phyloP scores from a whole-genome alignment of 2,113 vertebrate species.

The Myxocyprinus asiaticus region DNA sequence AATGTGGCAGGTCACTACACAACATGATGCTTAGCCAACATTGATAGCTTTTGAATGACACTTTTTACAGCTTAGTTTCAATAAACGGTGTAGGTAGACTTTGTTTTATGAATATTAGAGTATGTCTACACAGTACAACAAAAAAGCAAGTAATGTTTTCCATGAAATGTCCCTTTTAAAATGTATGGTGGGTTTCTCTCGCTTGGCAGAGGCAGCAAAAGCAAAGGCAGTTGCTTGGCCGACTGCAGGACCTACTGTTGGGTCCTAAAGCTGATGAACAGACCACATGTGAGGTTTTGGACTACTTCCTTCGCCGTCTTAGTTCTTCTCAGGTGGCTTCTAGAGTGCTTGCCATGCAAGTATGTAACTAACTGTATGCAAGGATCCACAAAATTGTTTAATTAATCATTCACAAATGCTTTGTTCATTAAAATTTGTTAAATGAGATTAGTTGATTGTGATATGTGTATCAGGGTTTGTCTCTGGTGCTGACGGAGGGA shows the following conservation, averaged over 20 bases:
- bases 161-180: not conserved
- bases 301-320: conserved; percentile 94
- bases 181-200: not conserved
- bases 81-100: too few relatives aligned
- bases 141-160: too few relatives aligned
- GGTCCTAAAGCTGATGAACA: conserved; percentile 94
- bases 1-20: too few relatives aligned
- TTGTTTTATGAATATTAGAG: too few relatives aligned
- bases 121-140: too few relatives aligned
- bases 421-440: not conserved
- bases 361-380: conserved; percentile 53
- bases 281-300: conserved; percentile 94
- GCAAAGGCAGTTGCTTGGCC: conserved; percentile 90
- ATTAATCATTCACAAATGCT: not conserved
- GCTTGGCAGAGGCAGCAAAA: conserved; percentile 90
- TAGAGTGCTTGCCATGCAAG: conserved; percentile 95
- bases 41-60: too few relatives aligned
- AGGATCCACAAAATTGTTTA: too few relatives aligned
- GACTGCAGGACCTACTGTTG: conserved; percentile 92
- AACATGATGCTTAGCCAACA: too few relatives aligned
- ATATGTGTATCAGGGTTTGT: conserved; percentile 80
- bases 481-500: conserved; percentile 89
- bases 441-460: not conserved
- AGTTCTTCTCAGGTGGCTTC: conserved; percentile 96
- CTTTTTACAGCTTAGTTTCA: too few relatives aligned